Conservation (phyloP, 2,113 vertebrate species). For the Lepus timidus region DNA sequence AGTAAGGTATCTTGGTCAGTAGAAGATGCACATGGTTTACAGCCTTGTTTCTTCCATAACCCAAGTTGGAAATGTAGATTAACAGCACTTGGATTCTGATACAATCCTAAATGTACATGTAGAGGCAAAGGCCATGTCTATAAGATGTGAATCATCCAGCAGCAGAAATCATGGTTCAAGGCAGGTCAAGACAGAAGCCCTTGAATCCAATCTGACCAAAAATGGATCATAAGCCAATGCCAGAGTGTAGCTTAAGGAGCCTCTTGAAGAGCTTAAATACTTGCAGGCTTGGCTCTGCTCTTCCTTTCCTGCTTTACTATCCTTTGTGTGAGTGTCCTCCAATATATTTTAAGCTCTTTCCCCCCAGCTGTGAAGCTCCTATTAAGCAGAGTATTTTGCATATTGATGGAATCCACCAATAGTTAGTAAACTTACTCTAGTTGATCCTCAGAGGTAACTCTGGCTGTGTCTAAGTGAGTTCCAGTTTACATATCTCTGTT, state of each 20-base stretch:
- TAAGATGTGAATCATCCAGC: background rate
- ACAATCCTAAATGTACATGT: background rate
- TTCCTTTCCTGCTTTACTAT: background rate
- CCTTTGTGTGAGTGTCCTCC: background rate
- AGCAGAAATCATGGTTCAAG: background rate
- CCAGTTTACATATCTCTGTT: background rate
- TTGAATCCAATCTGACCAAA: background rate
- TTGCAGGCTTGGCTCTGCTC: background rate
- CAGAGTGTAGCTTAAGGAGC: background rate
- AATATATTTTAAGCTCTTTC: background rate
- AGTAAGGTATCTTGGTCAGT: background rate
- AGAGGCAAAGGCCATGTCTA: background rate
- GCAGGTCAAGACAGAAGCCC: background rate
- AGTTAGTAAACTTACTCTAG: conserved; percentile 11
- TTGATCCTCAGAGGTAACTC: background rate
- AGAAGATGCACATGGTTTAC: background rate
- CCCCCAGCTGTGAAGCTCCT: background rate
- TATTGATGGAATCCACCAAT: background rate
- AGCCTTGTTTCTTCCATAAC: background rate
- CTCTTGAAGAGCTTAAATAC: background rate
- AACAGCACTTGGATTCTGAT: conserved; percentile 23
- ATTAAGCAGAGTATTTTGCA: background rate
- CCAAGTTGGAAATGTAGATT: background rate
- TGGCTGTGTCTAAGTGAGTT: background rate
- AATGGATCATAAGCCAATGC: background rate